Conservation (phyloP, 2,797 vertebrate species). For the Halcyon leucocephala region DNA sequence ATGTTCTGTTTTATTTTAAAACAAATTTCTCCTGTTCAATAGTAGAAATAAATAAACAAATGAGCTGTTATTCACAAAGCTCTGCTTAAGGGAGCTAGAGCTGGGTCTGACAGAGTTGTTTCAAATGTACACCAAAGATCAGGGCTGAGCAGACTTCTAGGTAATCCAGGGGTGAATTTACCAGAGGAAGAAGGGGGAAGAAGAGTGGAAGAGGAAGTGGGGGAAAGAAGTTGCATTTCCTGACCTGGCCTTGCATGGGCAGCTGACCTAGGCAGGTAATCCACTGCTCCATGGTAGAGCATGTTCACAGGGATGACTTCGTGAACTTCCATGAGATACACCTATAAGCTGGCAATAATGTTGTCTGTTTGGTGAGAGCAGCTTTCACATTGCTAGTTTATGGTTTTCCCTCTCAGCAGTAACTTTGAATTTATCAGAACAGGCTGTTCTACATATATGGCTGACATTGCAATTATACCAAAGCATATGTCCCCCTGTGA, state of each 20-base stretch:
- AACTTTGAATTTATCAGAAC: conserved; percentile 36
- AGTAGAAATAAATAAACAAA: neutral
- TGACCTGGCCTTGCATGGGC: neutral
- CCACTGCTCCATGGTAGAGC: fast-evolving
- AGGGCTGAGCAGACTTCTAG: neutral
- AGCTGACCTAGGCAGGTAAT: neutral
- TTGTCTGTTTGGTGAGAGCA: neutral
- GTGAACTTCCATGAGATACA: neutral
- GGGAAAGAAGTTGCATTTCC: neutral
- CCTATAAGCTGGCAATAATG: neutral
- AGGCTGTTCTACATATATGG: conserved; percentile 20
- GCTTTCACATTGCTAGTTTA: neutral
- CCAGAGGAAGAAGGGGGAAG: neutral
- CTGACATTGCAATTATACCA: conserved; percentile 32
- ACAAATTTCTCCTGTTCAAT: neutral
- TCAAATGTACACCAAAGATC: neutral
- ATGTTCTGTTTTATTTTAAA: neutral
- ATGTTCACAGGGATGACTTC: neutral
- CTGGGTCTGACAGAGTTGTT: neutral
- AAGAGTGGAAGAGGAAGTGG: neutral
- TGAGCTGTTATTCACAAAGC: neutral
- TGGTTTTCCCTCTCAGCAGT: conserved; percentile 1
- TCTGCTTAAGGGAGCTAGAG: neutral
- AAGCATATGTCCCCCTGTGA: conserved; percentile 39
- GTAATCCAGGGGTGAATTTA: neutral